Conservation (phyloP, 2,113 vertebrate genomes). For the Mormyrus iriodes region DNA sequence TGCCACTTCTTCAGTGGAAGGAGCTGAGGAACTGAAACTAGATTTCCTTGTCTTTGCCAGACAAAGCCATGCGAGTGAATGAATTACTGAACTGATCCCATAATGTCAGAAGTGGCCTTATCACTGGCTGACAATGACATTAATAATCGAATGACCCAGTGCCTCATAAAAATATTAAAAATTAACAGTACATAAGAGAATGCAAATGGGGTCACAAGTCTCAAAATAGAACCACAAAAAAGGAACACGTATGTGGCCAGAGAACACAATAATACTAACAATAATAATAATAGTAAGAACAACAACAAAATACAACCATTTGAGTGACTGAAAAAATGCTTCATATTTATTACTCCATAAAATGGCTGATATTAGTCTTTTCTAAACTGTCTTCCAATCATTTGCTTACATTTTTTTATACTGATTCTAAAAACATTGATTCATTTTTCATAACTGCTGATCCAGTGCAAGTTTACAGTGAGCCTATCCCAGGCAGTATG, state of each 20-base stretch:
- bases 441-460: not conserved
- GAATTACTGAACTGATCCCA: not conserved
- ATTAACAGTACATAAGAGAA: constrained; percentile 21
- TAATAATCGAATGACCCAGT: constrained; percentile 16
- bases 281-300: not conserved
- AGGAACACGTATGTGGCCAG: not conserved
- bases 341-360: not conserved
- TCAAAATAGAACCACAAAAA: not conserved
- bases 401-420: not conserved
- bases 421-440: not conserved
- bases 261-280: not conserved
- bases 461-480: not conserved
- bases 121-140: not conserved
- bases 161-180: constrained; percentile 18
- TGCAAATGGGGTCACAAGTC: constrained; percentile 6
- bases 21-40: not conserved
- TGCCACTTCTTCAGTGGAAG: not conserved
- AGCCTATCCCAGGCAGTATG: not conserved
- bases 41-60: not conserved
- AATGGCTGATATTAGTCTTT: not conserved
- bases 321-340: not conserved
- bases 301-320: not conserved
- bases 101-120: not conserved
- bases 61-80: not conserved
- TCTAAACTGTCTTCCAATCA: not conserved